phyloP scores from a whole-genome alignment of 2,888 invertebrate species.

The Callyntrura sp. region DNA sequence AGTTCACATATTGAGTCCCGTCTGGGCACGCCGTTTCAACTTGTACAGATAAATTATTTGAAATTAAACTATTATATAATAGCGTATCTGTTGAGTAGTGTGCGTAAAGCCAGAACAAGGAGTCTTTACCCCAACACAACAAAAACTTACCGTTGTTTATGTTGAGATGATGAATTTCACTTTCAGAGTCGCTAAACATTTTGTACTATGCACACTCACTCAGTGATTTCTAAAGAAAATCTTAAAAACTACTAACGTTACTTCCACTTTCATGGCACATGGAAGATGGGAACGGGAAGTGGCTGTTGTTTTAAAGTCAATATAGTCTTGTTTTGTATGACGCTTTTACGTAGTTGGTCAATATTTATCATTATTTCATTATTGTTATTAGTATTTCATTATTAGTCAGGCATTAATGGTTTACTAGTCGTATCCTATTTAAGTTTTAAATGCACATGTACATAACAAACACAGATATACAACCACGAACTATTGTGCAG shows the following conservation, averaged over 20 bases:
- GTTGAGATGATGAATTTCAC: conserved; percentile 66
- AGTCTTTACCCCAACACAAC: neutral
- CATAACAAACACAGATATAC: neutral
- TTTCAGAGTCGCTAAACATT: conserved; percentile 75
- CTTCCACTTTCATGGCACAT: conserved; percentile 37
- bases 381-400: neutral
- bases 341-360: neutral
- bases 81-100: neutral
- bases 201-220: neutral
- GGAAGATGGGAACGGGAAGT: neutral
- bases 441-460: neutral
- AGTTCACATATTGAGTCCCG: too few relatives aligned
- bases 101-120: neutral
- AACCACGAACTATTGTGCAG: neutral
- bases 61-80: too few relatives aligned
- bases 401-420: neutral
- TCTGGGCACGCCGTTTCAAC: too few relatives aligned
- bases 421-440: neutral
- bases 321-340: neutral
- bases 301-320: conserved; percentile 27
- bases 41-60: too few relatives aligned
- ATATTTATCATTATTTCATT: neutral
- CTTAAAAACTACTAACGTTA: neutral
- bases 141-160: conserved; percentile 74
- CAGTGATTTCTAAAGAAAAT: neutral